These are phyloP conservation scores for Eleutherodactylus coqui DNA, from an alignment of 2,797 vertebrate species.

Conservation along the genomic window DNA sequence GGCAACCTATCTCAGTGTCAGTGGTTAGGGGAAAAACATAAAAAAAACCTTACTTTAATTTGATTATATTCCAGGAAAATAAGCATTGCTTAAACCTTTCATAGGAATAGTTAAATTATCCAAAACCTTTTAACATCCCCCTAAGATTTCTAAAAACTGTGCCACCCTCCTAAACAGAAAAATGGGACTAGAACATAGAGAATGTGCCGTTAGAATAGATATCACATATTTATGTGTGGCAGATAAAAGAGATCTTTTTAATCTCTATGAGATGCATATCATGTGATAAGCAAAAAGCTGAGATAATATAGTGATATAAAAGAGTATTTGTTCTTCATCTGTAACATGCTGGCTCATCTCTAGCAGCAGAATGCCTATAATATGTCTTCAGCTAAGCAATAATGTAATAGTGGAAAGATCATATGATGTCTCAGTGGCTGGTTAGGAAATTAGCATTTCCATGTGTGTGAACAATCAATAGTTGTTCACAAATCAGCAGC, in stretches of 20 bases:
- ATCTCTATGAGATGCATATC: neutral
- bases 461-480: constrained; percentile 45
- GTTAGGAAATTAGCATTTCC: neutral
- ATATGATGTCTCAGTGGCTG: neutral
- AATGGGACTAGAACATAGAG: neutral
- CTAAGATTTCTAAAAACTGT: neutral
- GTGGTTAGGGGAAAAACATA: neutral
- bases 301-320: neutral
- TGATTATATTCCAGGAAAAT: neutral
- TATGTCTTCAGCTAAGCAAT: neutral
- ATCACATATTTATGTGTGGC: neutral
- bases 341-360: neutral
- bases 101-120: neutral
- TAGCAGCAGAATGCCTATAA: neutral
- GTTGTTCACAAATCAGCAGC: constrained; percentile 22
- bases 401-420: constrained; percentile 9
- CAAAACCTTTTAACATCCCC: neutral
- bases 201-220: neutral
- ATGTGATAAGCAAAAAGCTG: neutral
- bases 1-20: neutral
- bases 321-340: neutral
- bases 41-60: neutral
- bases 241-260: neutral
- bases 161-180: neutral
- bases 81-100: neutral